Conservation (phyloP, 2,113 vertebrate genomes). For the Synchiropus splendidus region DNA sequence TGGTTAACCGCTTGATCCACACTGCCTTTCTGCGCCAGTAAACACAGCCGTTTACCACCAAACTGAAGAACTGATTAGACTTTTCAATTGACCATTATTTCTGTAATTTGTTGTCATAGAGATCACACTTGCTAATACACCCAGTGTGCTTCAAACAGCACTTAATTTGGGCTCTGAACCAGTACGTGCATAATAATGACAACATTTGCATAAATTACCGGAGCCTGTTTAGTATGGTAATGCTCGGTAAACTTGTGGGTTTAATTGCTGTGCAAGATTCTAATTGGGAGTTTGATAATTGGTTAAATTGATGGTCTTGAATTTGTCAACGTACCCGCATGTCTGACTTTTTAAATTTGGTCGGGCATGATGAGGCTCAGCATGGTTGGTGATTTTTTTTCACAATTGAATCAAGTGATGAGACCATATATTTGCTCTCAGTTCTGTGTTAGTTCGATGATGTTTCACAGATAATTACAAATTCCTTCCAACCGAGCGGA, state of each 20-base stretch:
- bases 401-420: too few species aligned
- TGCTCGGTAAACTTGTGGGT: conserved; percentile 42
- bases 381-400: too few species aligned
- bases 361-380: too few species aligned
- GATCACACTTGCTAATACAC: conserved; percentile 52
- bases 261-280: conserved; percentile 41
- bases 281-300: conserved; percentile 49
- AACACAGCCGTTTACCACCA: conserved; percentile 8
- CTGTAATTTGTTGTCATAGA: conserved; percentile 65
- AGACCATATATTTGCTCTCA: too few species aligned
- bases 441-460: too few species aligned
- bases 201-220: conserved; percentile 68
- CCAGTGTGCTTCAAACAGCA: conserved; percentile 56
- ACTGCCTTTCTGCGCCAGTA: too few species aligned
- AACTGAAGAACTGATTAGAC: conserved; percentile 52
- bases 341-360: too few species aligned
- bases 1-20: conserved; percentile 33
- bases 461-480: too few species aligned
- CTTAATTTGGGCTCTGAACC: conserved; percentile 64
- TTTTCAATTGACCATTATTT: conserved; percentile 66
- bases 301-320: conserved; percentile 41
- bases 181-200: conserved; percentile 65
- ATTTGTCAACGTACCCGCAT: conserved; percentile 19
- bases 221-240: conserved; percentile 58
- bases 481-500: too few species aligned